phyloP scores from a whole-genome alignment of 1,140 invertebrate genomes.

The Dinoponera quadriceps region DNA sequence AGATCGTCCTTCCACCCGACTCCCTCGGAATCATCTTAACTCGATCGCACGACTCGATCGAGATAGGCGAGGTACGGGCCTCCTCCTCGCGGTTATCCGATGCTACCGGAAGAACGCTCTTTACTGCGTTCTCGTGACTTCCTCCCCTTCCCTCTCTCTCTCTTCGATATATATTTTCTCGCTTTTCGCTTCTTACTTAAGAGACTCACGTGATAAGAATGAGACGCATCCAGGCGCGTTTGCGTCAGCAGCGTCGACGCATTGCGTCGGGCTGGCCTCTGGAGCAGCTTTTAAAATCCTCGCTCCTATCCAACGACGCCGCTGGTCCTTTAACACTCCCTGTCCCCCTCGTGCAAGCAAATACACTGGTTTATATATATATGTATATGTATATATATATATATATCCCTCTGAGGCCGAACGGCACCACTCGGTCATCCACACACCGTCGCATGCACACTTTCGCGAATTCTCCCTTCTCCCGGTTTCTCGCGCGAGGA shows the following conservation, averaged over 20 bases:
- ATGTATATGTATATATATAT: too few species aligned
- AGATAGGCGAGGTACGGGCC: constrained; percentile 31
- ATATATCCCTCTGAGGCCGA: not conserved
- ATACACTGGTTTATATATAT: constrained; percentile 8
- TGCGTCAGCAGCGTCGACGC: constrained; percentile 86
- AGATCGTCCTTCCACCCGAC: constrained; percentile 54
- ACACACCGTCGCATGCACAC: constrained; percentile 10
- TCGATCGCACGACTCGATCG: constrained; percentile 17
- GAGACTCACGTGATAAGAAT: constrained; percentile 85
- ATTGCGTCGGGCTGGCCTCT: constrained; percentile 86
- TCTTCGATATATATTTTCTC: too few species aligned
- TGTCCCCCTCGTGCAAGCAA: not conserved
- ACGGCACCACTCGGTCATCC: constrained; percentile 17
- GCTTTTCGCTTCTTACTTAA: constrained; percentile 9
- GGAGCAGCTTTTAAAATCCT: constrained; percentile 85
- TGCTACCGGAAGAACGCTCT: not conserved
- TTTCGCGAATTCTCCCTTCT: not conserved
- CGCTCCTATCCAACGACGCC: constrained; percentile 72
- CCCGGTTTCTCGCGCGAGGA: too few species aligned
- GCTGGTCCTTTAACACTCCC: constrained; percentile 56
- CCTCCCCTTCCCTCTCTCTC: not conserved
- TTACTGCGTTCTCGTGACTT: not conserved
- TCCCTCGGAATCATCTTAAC: constrained; percentile 65
- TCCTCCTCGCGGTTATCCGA: constrained; percentile 13
- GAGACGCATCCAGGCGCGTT: constrained; percentile 86